Evolutionary conservation across 2,113 vertebrate species (phyloP).

Genomic region (Gambusia holbrooki): DNA sequence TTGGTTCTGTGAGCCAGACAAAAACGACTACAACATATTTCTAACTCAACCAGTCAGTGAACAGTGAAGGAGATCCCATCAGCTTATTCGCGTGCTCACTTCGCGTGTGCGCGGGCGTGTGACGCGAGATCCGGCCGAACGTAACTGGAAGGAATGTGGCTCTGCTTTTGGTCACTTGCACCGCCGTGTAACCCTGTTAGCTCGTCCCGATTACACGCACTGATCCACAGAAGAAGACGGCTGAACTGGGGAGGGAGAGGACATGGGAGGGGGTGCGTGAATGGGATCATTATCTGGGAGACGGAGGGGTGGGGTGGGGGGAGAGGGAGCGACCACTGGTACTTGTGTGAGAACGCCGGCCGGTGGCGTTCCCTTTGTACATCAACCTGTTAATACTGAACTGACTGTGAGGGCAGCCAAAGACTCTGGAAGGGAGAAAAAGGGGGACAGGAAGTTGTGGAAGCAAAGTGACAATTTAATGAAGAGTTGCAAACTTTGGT

Average conservation of each 20-base stretch:
- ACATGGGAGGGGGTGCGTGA: conserved; percentile 42
- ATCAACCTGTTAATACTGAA: conserved; percentile 83
- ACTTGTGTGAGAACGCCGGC: conserved; percentile 59
- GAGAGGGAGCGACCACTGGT: conserved; percentile 61
- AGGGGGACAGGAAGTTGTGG: conserved; percentile 21
- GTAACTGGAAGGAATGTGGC: conserved; percentile 60
- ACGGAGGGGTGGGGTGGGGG: conserved; percentile 51
- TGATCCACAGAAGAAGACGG: conserved; percentile 56
- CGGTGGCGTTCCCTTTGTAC: conserved; percentile 81
- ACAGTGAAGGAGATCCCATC: conserved; percentile 44
- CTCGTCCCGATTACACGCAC: conserved; percentile 66
- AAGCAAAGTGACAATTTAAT: conserved; percentile 64
- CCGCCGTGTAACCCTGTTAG: conserved; percentile 62
- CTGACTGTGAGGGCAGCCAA: conserved; percentile 82
- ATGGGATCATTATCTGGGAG: conserved; percentile 71
- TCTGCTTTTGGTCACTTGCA: conserved; percentile 51
- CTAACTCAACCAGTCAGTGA: conserved; percentile 45
- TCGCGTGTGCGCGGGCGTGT: conserved; percentile 24
- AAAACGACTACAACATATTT: neutral
- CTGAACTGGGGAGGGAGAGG: conserved; percentile 26
- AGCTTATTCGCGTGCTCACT: conserved; percentile 56
- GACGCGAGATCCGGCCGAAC: conserved; percentile 61
- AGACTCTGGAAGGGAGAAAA: conserved; percentile 62
- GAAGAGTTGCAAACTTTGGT: conserved; percentile 82
- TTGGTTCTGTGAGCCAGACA: neutral